Conservation (phyloP, 2,888 invertebrate species). For the Xestia sexstrigata region DNA sequence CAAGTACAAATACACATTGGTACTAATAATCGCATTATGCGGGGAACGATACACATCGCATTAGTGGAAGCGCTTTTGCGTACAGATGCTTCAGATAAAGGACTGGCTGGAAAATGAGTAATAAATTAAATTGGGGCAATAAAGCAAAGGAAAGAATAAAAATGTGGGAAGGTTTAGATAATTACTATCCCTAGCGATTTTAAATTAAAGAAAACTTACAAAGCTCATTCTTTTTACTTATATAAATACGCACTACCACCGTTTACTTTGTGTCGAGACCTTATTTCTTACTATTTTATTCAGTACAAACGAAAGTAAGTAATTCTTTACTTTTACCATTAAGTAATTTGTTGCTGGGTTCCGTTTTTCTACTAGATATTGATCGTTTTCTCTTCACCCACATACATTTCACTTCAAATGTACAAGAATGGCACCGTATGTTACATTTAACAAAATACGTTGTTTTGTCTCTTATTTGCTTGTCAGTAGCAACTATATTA, state of each 20-base stretch:
- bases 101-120: constrained; percentile 15
- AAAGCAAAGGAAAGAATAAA: constrained; percentile 1
- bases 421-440: not conserved
- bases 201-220: not conserved
- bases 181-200: not conserved
- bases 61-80: constrained; percentile 26
- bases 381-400: not conserved
- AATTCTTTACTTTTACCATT: not conserved
- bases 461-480: not conserved
- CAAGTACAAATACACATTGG: constrained; percentile 33
- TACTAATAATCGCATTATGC: constrained; percentile 34
- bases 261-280: not conserved
- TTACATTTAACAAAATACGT: not conserved
- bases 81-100: constrained; percentile 16
- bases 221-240: not conserved
- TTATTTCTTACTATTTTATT: constrained; percentile 5
- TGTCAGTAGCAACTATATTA: not conserved
- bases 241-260: not conserved
- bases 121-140: constrained; percentile 34
- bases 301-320: not conserved
- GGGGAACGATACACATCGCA: constrained; percentile 35
- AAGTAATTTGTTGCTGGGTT: not conserved
- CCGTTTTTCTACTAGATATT: not conserved
- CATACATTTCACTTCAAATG: not conserved
- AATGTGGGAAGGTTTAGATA: not conserved